Base-by-base conservation (phyloP, 2,888 invertebrate genomes). In the Andrena camellia region DNA sequence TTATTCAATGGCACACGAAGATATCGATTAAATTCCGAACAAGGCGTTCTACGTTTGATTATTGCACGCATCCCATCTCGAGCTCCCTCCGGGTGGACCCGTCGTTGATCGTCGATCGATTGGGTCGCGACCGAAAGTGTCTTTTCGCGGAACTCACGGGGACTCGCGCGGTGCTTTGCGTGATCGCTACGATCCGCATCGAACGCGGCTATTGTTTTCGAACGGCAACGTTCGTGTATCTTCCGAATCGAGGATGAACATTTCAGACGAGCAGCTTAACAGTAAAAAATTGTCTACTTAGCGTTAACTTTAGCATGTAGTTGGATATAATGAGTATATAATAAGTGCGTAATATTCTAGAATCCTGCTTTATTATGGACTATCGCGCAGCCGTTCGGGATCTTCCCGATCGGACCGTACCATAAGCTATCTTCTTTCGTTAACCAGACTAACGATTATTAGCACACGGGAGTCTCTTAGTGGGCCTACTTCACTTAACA, bases 271-370 rank as follows among this genome's bases (percentile, higher is more conserved):
- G 75, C 63, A 66, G 50, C 81, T 87, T 86, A 86, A 83, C 42
- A 50, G 64, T 85, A 88, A 85, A 85, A 81, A 87, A 87, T 88
- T 86, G 81, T 67, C 87, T 88, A 88, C 88, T 88, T 88, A 88
- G 71, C 63, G 66, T 81, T 86, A 84, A 86, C 57, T 82, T 68
- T 86, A 81, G 33, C 76, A 60, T 76, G 52, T 68, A 80, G 62
- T 72, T 78, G 68, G 62, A 78, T 80, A 78, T 81, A 63, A 81
- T 83, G 78, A 60, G 76, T 81, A 80, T 76, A 64, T 64, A 72
- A 31, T 60, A 79, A 73, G 59, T 78, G 71, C 60, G 48, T 77
- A 70, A 26, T 69, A 76, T 69, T 59, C 50, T 54, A 70, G 77
- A 57, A 59, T 52, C 20, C 57, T 52, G 75, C 31, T 80, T 72